phyloP scores from a whole-genome alignment of 2,113 vertebrate genomes.

The Hyperopisus bebe region DNA sequence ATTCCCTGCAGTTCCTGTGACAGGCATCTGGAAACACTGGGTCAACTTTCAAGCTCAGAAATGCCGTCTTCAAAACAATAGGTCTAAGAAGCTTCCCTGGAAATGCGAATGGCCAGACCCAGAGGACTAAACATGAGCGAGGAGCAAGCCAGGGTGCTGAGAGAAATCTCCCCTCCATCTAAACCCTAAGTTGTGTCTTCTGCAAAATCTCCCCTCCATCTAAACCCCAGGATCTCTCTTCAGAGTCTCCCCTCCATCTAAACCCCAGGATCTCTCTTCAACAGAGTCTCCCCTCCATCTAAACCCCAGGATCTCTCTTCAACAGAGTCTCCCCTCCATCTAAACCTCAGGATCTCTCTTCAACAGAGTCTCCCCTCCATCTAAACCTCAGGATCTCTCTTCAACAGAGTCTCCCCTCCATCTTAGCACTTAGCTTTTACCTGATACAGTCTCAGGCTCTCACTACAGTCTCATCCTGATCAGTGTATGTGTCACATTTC shows the following conservation, averaged over 20 bases:
- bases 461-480: constrained; percentile 14
- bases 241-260: neutral
- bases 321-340: neutral
- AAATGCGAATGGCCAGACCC: neutral
- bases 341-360: neutral
- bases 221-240: neutral
- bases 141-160: neutral
- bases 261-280: neutral
- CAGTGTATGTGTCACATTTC: constrained; percentile 31
- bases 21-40: neutral
- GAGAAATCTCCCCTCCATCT: neutral
- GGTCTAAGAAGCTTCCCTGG: neutral
- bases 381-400: neutral
- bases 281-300: neutral
- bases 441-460: constrained; percentile 17
- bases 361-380: neutral
- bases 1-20: neutral
- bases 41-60: neutral
- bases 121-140: neutral
- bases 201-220: neutral
- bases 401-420: neutral
- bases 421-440: neutral
- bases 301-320: neutral
- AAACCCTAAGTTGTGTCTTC: too few species aligned
- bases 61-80: neutral